Percentiles rank a stretch among this genome's conserved stretches.
phyloP scores from a whole-genome alignment of 2,113 vertebrate species.

The Brachirus orientalis region DNA sequence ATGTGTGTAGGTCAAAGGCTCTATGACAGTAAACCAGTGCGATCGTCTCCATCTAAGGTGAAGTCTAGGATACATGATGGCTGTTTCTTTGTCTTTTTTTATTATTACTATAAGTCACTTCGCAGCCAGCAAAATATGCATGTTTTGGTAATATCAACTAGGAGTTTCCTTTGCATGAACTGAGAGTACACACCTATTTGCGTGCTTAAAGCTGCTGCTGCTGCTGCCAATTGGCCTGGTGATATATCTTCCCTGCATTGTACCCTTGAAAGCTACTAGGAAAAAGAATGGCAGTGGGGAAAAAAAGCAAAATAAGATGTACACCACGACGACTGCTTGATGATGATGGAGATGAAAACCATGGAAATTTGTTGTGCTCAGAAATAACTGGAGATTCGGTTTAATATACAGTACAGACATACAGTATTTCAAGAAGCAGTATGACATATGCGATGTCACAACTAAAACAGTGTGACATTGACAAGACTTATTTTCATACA shows the following conservation, averaged over 20 bases:
- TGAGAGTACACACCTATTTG: conserved; percentile 2
- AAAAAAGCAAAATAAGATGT: conserved; percentile 25
- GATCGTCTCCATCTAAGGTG: background rate
- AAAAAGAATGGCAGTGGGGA: conserved; percentile 12
- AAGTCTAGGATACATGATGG: too few species aligned
- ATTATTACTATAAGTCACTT: background rate
- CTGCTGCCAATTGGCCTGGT: conserved; percentile 31
- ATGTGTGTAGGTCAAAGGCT: conserved; percentile 47
- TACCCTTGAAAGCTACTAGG: conserved; percentile 22
- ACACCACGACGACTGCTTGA: conserved; percentile 23
- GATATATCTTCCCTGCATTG: conserved; percentile 33
- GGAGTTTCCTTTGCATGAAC: too few species aligned
- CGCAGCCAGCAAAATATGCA: background rate
- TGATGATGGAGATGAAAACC: background rate
- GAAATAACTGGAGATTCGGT: conserved; percentile 15
- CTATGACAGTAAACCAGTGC: background rate
- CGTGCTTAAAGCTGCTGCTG: background rate
- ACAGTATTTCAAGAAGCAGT: too few species aligned
- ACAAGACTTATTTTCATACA: too few species aligned
- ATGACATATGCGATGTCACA: background rate
- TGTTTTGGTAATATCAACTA: too few species aligned
- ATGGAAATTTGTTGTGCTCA: background rate
- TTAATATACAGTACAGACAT: background rate
- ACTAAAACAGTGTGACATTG: too few species aligned
- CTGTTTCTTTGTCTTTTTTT: too few species aligned